phyloP scores from a whole-genome alignment of 1,140 invertebrate species.

The Bombus fervidus region DNA sequence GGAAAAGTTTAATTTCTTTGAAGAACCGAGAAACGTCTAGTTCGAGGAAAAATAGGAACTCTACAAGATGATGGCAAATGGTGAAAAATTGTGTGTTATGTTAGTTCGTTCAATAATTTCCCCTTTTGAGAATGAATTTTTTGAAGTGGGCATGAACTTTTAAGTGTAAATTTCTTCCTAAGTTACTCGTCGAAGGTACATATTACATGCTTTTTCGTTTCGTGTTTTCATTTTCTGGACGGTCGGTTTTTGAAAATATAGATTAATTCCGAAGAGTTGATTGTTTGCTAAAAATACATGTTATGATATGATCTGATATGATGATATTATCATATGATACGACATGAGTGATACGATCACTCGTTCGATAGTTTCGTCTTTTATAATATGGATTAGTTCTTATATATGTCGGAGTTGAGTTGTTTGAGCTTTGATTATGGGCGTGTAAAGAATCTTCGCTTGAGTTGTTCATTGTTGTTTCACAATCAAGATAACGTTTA shows the following conservation, averaged over 20 bases:
- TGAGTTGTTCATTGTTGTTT: too few species aligned
- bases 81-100: neutral
- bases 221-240: neutral
- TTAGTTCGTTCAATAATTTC: neutral
- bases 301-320: neutral
- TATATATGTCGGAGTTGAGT: too few species aligned
- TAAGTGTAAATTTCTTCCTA: neutral
- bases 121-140: neutral
- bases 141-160: neutral
- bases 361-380: too few species aligned
- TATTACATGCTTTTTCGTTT: neutral
- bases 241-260: neutral
- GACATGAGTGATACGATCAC: too few species aligned
- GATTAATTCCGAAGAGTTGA: neutral
- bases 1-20: conserved; percentile 21
- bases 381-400: too few species aligned
- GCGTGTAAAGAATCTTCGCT: too few species aligned
- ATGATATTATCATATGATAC: too few species aligned
- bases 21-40: neutral
- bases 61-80: neutral
- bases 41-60: neutral
- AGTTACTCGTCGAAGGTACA: neutral
- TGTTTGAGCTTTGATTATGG: too few species aligned
- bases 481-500: too few species aligned
- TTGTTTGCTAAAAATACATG: neutral